Conservation (phyloP, 2,113 vertebrate species). For the Mugil cephalus region DNA sequence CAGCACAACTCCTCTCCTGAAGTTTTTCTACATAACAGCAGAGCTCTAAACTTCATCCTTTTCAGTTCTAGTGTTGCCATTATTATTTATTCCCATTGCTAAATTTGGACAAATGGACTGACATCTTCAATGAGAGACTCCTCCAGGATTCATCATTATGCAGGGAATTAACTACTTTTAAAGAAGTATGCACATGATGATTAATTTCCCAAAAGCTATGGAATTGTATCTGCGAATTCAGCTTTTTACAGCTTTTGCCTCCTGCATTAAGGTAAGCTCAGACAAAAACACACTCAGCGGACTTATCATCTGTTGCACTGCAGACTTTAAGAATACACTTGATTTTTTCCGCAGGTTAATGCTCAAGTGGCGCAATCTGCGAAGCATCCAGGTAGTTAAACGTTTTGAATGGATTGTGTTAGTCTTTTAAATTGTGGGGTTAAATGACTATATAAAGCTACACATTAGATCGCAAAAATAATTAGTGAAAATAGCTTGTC, state of each 20-base stretch:
- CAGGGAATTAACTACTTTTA: slow-evolving; percentile 53
- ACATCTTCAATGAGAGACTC: slow-evolving; percentile 58
- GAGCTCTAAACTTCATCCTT: slow-evolving; percentile 15
- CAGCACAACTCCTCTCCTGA: slow-evolving; percentile 14
- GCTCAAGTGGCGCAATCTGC: slow-evolving; percentile 75
- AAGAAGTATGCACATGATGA: neutral
- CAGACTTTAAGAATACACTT: slow-evolving; percentile 21
- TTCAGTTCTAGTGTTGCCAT: neutral
- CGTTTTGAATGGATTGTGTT: slow-evolving; percentile 1
- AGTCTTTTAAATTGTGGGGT: neutral
- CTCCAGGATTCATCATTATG: slow-evolving; percentile 54
- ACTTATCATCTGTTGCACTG: neutral
- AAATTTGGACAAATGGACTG: slow-evolving; percentile 50
- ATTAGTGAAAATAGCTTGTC: slow-evolving; percentile 6
- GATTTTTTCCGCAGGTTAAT: slow-evolving; percentile 84
- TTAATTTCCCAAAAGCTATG: slow-evolving; percentile 66
- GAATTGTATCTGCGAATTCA: slow-evolving; percentile 73
- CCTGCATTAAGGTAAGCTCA: slow-evolving; percentile 87
- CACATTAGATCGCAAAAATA: neutral
- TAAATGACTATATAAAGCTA: neutral
- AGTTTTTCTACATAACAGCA: slow-evolving; percentile 16
- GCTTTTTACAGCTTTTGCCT: slow-evolving; percentile 80
- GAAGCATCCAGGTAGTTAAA: slow-evolving; percentile 90
- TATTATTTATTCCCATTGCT: slow-evolving; percentile 12
- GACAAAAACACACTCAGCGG: neutral